Base-by-base conservation (phyloP, 2,113 vertebrate species). In the Onychostruthus taczanowskii region DNA sequence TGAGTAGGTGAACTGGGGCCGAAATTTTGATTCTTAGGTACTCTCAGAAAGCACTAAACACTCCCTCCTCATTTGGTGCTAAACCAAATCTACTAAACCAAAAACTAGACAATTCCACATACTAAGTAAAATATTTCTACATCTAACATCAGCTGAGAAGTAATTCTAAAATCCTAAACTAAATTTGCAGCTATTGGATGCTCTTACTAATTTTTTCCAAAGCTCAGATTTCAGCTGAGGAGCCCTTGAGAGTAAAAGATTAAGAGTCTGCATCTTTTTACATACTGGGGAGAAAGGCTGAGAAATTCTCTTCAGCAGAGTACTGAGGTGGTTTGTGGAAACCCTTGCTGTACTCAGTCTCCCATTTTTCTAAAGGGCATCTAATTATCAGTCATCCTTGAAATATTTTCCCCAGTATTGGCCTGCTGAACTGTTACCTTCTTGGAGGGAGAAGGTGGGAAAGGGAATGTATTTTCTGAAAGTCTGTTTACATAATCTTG, bases 401-500 rank as follows among this genome's bases (percentile, higher is more conserved):
- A 88, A 91, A 90, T 59, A 85, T 37, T 68, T 35, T 84, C 17
- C 30, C 56, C 67, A 85, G 66, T 92, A 94, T 1, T 87, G 62
- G 94, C 91, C 89, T 84, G 44, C 44, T 91, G 80, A 97, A 82
- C 87, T 76, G 30, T 50, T 80, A 74, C 22, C 15, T 93, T 62
- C 75, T 89, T 35, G 22, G 67, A 94, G 70, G 93, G 41, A 89
- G 73, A 90, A 21, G 21, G 63, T 62, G 22, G 52, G 59, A 85
- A 83, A 70, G 7, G 24, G 67, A 19, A 9, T 81, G 18, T 69
- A 83, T 94, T 92, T 94, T 94, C 75, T 94, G 67, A 77, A 75
- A 81, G 28, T 69, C 70, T 93, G 63, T 95, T 96, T 96, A 95
- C 75, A 93, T 94, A 94, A 95, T 78, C 44, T 90, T 73, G 91